Evolutionary conservation across 2,113 vertebrate species (phyloP), one percentile per base, ranked within the genome.

Genomic region (Scortum barcoo): DNA sequence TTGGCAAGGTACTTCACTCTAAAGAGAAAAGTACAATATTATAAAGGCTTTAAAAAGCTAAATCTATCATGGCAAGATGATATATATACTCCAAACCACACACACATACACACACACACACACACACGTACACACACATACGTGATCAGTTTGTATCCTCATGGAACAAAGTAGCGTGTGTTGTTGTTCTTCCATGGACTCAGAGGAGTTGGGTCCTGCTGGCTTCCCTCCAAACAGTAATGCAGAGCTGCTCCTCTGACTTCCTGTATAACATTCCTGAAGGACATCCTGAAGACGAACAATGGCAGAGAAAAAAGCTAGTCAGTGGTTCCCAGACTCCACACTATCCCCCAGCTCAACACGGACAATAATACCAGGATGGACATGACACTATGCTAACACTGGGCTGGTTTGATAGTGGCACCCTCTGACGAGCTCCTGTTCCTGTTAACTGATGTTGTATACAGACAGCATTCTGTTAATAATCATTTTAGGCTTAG

Each of bases 201-300:
- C 71, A 87, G 86, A 81, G 63, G 63, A 54, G 20, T 30, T 9
- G 16, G 30, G 26, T 36, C 33, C 53, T 16, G 20, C 30, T 61
- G 73, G 84, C 85, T 66, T 68, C 44, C 65, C 26, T 89, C 77
- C 86, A 85, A 66, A 68, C 53, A n/a, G 66, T 74, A 33, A 42
- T 44, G 50, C 72, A 17, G 61, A 63, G 33, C 71, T 79, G 54
- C 76, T 86, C 68, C 50, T 83, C 46, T 89, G 72, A 92, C 89
- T 82, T 80, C 60, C 70, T 68, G 78, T 82, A 63, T 53, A 76
- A 80, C 78, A 62, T 88, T 89, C 57, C 83, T 90, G 86, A 91
- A 92, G 93, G 89, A 93, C 92, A 93, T 94, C 89, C 91, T 93
- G 93, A 86, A 80, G 84, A 89, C 38, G 56, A 92, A 93, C 92